Conservation (phyloP, 2,888 invertebrate genomes). For the Leptarthrus brevirostris region DNA sequence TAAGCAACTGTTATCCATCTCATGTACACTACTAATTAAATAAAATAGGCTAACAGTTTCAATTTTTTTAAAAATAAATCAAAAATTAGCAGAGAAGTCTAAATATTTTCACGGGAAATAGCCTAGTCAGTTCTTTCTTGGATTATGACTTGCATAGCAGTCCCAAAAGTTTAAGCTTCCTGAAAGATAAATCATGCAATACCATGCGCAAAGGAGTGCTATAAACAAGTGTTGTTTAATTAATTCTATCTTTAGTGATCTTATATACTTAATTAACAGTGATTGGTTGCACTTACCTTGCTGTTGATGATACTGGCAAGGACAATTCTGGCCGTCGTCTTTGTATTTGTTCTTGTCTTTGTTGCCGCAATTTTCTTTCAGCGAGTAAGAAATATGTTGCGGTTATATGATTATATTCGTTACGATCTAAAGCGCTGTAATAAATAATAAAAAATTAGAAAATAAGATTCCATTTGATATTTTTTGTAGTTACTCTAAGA, state of each 20-base stretch:
- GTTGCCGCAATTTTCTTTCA: slow-evolving; percentile 87
- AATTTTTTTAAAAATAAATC: slow-evolving; percentile 37
- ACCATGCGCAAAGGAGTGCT: slow-evolving; percentile 40
- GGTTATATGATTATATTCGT: slow-evolving; percentile 98
- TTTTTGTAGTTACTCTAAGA: slow-evolving; percentile 77
- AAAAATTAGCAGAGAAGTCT: slow-evolving; percentile 19
- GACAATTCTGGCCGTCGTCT: slow-evolving; percentile 61
- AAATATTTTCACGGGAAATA: slow-evolving; percentile 18
- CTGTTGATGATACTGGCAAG: slow-evolving; percentile 57
- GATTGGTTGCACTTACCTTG: slow-evolving; percentile 60
- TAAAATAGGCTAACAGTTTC: slow-evolving; percentile 5
- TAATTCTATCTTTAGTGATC: slow-evolving; percentile 5
- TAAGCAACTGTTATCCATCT: slow-evolving; percentile 9
- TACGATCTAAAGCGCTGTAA: slow-evolving; percentile 86
- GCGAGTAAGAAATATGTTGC: slow-evolving; percentile 97
- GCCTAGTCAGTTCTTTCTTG: slow-evolving; percentile 16
- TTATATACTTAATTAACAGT: background rate
- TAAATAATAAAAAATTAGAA: slow-evolving; percentile 44
- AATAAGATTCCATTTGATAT: background rate
- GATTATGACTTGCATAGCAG: slow-evolving; percentile 50
- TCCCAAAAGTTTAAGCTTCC: slow-evolving; percentile 53
- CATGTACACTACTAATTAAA: slow-evolving; percentile 23
- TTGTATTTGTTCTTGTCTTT: slow-evolving; percentile 75
- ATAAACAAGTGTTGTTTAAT: slow-evolving; percentile 18
- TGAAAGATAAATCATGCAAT: slow-evolving; percentile 54